These are phyloP conservation scores for Polypterus bichir DNA, from an alignment of 2,113 vertebrate species.

Conservation along the genomic window DNA sequence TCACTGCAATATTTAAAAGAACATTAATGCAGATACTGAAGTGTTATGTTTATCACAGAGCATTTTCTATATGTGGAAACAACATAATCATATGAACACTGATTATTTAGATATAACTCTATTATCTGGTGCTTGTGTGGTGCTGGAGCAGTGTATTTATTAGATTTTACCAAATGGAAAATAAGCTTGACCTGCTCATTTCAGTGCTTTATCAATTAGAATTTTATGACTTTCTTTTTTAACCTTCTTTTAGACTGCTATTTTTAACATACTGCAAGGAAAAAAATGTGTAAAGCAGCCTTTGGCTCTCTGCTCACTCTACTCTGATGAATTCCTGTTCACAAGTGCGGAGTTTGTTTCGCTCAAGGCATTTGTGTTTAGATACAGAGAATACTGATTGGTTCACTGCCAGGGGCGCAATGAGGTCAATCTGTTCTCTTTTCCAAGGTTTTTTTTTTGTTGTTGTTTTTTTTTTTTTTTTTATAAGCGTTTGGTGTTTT, in stretches of 20 bases:
- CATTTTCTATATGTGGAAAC: slow-evolving; percentile 24
- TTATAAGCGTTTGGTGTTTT: slow-evolving; percentile 53
- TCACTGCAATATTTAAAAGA: too few species aligned
- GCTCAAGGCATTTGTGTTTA: slow-evolving; percentile 88
- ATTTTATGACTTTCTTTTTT: too few species aligned
- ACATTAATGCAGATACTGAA: slow-evolving; percentile 4
- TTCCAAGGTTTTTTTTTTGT: slow-evolving; percentile 47
- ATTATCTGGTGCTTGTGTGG: too few species aligned
- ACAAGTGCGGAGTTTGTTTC: slow-evolving; percentile 73
- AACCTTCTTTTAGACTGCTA: too few species aligned
- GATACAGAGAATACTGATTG: slow-evolving; percentile 88
- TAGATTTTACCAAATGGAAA: too few species aligned
- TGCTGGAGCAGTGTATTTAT: too few species aligned
- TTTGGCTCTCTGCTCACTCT: slow-evolving; percentile 48
- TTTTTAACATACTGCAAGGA: slow-evolving; percentile 9
- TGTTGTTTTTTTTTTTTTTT: slow-evolving; percentile 24
- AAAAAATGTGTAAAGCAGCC: slow-evolving; percentile 42
- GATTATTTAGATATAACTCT: too few species aligned
- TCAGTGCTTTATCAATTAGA: too few species aligned
- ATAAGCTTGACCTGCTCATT: too few species aligned
- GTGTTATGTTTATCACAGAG: slow-evolving; percentile 17
- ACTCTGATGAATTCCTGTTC: slow-evolving; percentile 68
- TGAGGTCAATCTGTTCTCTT: slow-evolving; percentile 87
- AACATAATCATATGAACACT: too few species aligned
- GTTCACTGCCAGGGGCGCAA: slow-evolving; percentile 76